phyloP scores from a whole-genome alignment of 2,888 invertebrate genomes.

The Drosophila monieri region DNA sequence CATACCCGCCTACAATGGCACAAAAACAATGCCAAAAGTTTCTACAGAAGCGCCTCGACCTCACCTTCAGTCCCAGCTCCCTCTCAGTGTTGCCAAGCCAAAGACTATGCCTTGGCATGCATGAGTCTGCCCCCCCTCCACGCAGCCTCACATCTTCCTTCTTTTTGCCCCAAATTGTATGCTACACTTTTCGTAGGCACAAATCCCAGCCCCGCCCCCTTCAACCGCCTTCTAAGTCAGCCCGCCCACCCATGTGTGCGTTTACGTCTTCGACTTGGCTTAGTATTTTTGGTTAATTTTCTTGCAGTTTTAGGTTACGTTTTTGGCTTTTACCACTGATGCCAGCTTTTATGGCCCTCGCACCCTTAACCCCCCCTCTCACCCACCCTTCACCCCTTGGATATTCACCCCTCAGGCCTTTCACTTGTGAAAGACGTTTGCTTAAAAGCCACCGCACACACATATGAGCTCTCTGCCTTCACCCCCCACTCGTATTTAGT shows the following conservation, averaged over 20 bases:
- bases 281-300: constrained; percentile 81
- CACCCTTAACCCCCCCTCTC: neutral
- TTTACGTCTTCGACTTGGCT: constrained; percentile 75
- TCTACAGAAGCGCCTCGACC: constrained; percentile 58
- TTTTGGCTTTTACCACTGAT: constrained; percentile 76
- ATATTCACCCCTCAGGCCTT: constrained; percentile 65
- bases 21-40: constrained; percentile 80
- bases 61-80: constrained; percentile 63
- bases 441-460: constrained; percentile 76
- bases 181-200: constrained; percentile 71
- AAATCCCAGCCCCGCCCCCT: constrained; percentile 30
- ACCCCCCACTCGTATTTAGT: constrained; percentile 60
- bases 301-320: constrained; percentile 81
- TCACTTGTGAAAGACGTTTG: constrained; percentile 78
- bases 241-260: constrained; percentile 11
- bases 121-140: constrained; percentile 33
- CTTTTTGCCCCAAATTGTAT: constrained; percentile 52
- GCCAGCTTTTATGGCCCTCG: constrained; percentile 39
- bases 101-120: constrained; percentile 64
- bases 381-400: constrained; percentile 10
- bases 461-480: constrained; percentile 13
- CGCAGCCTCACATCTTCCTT: constrained; percentile 17
- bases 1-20: constrained; percentile 28
- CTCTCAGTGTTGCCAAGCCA: constrained; percentile 76
- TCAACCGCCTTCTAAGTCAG: constrained; percentile 2